phyloP scores from a whole-genome alignment of 2,113 vertebrate genomes.

The Microtus ochrogaster region DNA sequence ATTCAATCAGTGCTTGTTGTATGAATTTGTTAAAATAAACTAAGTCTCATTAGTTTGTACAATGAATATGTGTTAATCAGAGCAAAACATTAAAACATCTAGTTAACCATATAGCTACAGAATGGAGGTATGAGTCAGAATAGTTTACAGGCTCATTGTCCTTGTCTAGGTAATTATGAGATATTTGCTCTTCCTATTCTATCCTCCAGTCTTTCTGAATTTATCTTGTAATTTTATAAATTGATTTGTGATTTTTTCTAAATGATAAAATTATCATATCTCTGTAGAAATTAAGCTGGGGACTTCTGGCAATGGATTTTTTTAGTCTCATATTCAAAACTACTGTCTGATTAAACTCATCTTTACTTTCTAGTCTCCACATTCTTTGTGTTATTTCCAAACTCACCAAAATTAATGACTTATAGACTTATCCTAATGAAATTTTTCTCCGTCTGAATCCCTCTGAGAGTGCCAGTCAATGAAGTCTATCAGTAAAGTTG shows the following conservation, averaged over 20 bases:
- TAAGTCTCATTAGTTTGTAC: background rate
- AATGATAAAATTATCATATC: background rate
- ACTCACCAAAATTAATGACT: background rate
- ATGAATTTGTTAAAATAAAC: background rate
- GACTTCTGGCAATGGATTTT: background rate
- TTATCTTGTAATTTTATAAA: background rate
- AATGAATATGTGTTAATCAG: background rate
- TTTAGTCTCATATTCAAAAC: conserved; percentile 37
- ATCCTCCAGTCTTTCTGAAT: background rate
- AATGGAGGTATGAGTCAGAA: background rate
- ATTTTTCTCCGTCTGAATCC: background rate
- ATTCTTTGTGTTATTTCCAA: conserved; percentile 4
- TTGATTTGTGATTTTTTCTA: conserved; percentile 12
- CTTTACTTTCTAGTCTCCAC: background rate
- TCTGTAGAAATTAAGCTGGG: conserved; percentile 50
- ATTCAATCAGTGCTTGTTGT: background rate
- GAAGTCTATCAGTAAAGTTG: background rate
- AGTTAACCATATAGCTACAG: conserved; percentile 7
- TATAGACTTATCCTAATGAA: background rate
- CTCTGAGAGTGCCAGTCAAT: background rate
- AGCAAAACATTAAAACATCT: background rate
- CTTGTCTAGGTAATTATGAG: background rate
- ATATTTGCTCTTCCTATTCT: conserved; percentile 22
- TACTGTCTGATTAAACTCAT: background rate
- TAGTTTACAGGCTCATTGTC: conserved; percentile 32